Evolutionary conservation across 92 coral and sea anemone species (phyloP).

Genomic region (Zoanthus solanderi): DNA sequence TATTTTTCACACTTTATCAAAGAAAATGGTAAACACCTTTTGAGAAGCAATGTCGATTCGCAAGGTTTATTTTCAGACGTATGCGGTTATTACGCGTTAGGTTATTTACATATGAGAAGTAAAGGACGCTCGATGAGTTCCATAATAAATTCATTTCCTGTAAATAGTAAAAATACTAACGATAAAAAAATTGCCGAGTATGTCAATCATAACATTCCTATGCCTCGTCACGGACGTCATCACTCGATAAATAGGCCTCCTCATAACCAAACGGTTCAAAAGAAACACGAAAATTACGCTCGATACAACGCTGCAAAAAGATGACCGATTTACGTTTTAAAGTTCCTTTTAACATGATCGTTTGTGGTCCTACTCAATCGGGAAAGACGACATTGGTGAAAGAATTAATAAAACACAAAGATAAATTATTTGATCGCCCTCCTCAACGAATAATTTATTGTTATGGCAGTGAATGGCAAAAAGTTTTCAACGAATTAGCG

Average conservation of each 20-base stretch:
- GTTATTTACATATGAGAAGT: conserved; percentile 41
- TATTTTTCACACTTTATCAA: not conserved
- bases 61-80: conserved; percentile 42
- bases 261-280: not conserved
- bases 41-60: not conserved
- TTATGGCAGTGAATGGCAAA: conserved; percentile 24
- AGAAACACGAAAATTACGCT: not conserved
- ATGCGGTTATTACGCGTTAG: conserved; percentile 55
- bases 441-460: conserved; percentile 1
- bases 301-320: no score
- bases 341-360: not conserved
- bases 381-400: conserved; percentile 15
- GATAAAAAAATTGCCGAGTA: not conserved
- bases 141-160: not conserved
- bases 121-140: not conserved
- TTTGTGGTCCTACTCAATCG: conserved; percentile 11
- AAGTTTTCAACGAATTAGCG: not conserved
- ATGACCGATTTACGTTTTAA: not conserved
- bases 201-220: not conserved
- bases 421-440: not conserved
- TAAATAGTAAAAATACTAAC: not conserved
- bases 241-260: not conserved
- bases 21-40: not conserved
- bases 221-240: not conserved
- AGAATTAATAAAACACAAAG: not conserved